These are phyloP conservation scores for Pararge aegeria DNA, from an alignment of 1,140 invertebrate species.

Conservation along the genomic window DNA sequence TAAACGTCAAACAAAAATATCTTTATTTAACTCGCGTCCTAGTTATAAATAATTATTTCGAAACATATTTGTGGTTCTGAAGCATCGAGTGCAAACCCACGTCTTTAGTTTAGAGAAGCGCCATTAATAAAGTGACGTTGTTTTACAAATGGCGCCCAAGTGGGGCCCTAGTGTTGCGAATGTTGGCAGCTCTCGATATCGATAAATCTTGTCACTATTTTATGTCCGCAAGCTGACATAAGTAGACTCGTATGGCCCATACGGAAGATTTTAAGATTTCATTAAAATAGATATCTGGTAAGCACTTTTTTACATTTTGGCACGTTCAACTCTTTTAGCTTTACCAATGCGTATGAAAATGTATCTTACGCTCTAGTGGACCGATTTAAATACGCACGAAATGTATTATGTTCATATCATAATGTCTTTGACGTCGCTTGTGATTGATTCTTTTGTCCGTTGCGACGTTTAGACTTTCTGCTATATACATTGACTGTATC, in stretches of 20 bases:
- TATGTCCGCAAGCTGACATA: constrained; percentile 8
- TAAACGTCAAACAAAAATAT: no score
- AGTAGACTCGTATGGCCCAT: not conserved
- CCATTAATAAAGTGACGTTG: constrained; percentile 27
- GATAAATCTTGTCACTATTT: constrained; percentile 22
- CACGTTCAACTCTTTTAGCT: no score
- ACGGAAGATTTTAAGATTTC: not conserved
- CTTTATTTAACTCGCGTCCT: not conserved
- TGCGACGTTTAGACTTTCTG: no score
- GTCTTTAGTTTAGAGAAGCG: constrained; percentile 4
- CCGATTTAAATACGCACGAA: no score
- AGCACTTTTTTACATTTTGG: no score
- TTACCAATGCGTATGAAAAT: no score
- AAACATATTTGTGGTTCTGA: no score
- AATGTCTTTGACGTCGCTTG: no score
- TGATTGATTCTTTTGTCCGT: no score
- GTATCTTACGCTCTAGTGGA: no score
- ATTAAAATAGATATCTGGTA: constrained; percentile 1
- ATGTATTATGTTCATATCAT: no score
- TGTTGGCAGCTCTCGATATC: constrained; percentile 24
- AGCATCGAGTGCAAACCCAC: not conserved
- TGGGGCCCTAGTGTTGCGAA: constrained; percentile 15
- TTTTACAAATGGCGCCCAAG: constrained; percentile 29
- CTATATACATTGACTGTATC: no score
- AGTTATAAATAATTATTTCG: constrained; percentile 1